A percentile compares a stretch with the other conserved stretches of the same genome.
These are phyloP conservation scores for Coregonus clupeaformis DNA, from an alignment of 2,113 vertebrate genomes.

Conservation along the genomic window DNA sequence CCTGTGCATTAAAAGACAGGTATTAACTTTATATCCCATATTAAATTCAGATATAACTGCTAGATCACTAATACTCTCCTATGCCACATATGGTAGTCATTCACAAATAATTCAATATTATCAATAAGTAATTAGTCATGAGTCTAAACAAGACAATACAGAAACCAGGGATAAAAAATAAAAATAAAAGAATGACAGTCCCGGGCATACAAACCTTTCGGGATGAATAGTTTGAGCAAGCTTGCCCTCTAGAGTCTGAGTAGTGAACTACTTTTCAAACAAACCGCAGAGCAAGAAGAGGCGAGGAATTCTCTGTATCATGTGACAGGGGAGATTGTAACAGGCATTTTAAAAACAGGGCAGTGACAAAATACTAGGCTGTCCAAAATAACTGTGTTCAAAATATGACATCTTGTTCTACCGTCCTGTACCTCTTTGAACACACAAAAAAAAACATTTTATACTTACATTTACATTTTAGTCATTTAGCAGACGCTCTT, in stretches of 20 bases:
- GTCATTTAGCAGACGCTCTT: no score
- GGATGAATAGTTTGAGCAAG: constrained; percentile 27
- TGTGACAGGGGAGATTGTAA: neutral
- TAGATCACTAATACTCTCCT: no score
- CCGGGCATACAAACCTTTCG: neutral
- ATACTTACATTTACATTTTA: no score
- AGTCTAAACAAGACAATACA: neutral
- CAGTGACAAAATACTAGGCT: neutral
- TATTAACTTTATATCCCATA: no score
- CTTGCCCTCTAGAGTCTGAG: constrained; percentile 53
- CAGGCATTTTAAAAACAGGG: neutral
- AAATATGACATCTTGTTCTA: neutral
- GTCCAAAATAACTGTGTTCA: neutral
- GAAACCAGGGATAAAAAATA: no score
- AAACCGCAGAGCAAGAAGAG: no score
- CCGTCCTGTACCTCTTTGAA: no score
- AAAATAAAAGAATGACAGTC: neutral
- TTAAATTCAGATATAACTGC: no score
- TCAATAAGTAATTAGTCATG: neutral
- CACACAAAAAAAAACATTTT: no score
- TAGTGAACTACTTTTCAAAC: neutral
- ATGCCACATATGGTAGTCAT: neutral
- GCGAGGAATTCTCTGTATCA: neutral
- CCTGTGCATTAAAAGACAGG: no score
- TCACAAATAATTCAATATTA: neutral